Evolutionary conservation across 2,888 invertebrate species (phyloP).

Genomic region (Eupithecia vulgata): DNA sequence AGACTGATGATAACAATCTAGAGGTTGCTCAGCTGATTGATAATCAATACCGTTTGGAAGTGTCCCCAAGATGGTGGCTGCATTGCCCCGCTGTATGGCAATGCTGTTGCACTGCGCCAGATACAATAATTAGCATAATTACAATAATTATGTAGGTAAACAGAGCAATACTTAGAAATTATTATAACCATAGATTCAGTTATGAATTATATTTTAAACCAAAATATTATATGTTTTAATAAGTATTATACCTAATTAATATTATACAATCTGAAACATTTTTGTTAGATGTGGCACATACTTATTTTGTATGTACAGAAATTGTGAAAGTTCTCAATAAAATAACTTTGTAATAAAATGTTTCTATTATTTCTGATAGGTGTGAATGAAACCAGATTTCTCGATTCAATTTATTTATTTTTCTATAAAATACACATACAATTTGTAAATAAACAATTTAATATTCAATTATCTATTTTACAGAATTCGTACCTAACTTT

Average conservation of each 20-base stretch:
- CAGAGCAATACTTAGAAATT: not conserved
- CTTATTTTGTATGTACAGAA: conserved; percentile 18
- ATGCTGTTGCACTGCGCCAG: too few relatives aligned
- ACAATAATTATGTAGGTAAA: not conserved
- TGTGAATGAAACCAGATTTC: conserved; percentile 46
- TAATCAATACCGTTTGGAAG: not conserved
- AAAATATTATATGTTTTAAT: conserved; percentile 1
- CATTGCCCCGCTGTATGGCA: not conserved
- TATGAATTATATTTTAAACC: conserved; percentile 7
- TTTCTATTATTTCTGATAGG: conserved; percentile 8
- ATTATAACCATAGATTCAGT: not conserved
- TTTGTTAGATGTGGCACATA: conserved; percentile 9
- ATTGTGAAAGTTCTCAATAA: conserved; percentile 26
- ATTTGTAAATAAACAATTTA: conserved; percentile 84
- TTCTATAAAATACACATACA: conserved; percentile 84
- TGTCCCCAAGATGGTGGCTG: not conserved
- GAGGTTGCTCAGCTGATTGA: not conserved
- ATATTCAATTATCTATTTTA: conserved; percentile 80
- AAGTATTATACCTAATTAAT: conserved; percentile 7
- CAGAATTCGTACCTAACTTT: conserved; percentile 72
- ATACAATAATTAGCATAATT: too few relatives aligned
- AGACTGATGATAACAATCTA: not conserved
- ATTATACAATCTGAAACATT: not conserved
- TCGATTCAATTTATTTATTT: conserved; percentile 73
- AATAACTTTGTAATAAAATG: conserved; percentile 17